Percentiles rank a stretch among this genome's conserved stretches.
Evolutionary conservation across 2,888 invertebrate species (phyloP).

Genomic region (Drosophila flavopinicola): DNA sequence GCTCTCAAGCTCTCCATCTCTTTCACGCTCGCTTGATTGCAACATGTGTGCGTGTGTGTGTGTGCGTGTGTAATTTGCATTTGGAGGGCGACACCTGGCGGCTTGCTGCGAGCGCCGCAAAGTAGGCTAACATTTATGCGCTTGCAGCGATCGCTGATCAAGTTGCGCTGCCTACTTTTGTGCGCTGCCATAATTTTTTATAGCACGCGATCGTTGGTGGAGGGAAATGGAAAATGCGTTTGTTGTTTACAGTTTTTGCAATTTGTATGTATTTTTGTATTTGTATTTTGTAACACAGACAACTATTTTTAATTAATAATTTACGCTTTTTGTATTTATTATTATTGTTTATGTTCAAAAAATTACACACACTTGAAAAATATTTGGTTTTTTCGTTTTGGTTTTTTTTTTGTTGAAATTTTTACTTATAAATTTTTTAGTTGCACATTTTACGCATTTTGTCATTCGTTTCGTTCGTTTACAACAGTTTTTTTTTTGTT

Average conservation of each 20-base stretch:
- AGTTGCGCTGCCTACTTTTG: slow-evolving; percentile 43
- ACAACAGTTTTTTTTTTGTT: slow-evolving; percentile 42
- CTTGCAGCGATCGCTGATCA: background rate
- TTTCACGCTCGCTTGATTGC: slow-evolving; percentile 2
- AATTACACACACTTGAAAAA: slow-evolving; percentile 80
- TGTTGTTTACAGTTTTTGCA: slow-evolving; percentile 56
- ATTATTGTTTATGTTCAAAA: slow-evolving; percentile 75
- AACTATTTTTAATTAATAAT: slow-evolving; percentile 75
- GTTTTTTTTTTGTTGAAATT: slow-evolving; percentile 22
- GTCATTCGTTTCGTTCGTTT: slow-evolving; percentile 24
- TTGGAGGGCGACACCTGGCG: slow-evolving; percentile 39
- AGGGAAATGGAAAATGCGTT: slow-evolving; percentile 29
- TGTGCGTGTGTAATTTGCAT: slow-evolving; percentile 18
- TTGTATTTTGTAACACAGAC: slow-evolving; percentile 77
- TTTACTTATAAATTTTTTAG: slow-evolving; percentile 31
- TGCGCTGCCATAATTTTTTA: slow-evolving; percentile 59
- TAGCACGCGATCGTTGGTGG: slow-evolving; percentile 38
- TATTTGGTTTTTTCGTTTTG: slow-evolving; percentile 50
- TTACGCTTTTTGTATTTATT: slow-evolving; percentile 61
- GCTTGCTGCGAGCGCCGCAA: slow-evolving; percentile 12
- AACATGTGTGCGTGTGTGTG: slow-evolving; percentile 3
- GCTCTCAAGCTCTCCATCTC: slow-evolving; percentile 6
- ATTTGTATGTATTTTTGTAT: slow-evolving; percentile 66
- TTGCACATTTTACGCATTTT: slow-evolving; percentile 29
- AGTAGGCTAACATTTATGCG: slow-evolving; percentile 44